These are phyloP conservation scores for Bombus turneri DNA, from an alignment of 1,140 invertebrate species.

Conservation along the genomic window DNA sequence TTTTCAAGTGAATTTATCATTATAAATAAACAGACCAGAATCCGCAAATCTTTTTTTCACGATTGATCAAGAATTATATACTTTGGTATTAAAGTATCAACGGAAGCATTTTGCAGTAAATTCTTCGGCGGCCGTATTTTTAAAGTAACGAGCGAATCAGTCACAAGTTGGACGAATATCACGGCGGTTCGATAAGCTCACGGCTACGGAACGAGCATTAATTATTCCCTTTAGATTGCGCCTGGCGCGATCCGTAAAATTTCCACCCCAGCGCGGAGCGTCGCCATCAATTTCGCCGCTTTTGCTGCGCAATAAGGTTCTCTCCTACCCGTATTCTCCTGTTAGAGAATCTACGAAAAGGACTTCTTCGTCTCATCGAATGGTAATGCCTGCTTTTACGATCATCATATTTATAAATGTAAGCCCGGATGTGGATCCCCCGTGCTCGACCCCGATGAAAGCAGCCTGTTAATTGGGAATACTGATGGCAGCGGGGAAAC, in stretches of 20 bases:
- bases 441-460: conserved; percentile 71
- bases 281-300: conserved; percentile 66
- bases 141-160: conserved; percentile 4
- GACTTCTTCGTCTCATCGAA: conserved; percentile 62
- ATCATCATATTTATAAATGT: conserved; percentile 77
- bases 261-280: conserved; percentile 47
- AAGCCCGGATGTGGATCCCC: conserved; percentile 56
- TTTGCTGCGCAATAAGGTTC: conserved; percentile 47
- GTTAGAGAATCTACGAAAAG: conserved; percentile 30
- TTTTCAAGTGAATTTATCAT: too few species aligned
- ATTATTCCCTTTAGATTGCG: conserved; percentile 73
- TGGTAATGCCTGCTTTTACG: conserved; percentile 68
- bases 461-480: conserved; percentile 81
- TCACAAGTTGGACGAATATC: background rate
- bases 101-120: background rate
- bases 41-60: too few species aligned
- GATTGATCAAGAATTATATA: background rate
- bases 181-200: conserved; percentile 42
- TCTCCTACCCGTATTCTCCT: background rate
- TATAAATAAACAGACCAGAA: too few species aligned
- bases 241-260: conserved; percentile 63
- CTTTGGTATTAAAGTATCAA: background rate
- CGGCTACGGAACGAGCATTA: conserved; percentile 61
- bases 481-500: conserved; percentile 76
- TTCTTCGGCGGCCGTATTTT: background rate